Conservation (phyloP, 2,888 invertebrate species). For the Digitonthophagus gazella region DNA sequence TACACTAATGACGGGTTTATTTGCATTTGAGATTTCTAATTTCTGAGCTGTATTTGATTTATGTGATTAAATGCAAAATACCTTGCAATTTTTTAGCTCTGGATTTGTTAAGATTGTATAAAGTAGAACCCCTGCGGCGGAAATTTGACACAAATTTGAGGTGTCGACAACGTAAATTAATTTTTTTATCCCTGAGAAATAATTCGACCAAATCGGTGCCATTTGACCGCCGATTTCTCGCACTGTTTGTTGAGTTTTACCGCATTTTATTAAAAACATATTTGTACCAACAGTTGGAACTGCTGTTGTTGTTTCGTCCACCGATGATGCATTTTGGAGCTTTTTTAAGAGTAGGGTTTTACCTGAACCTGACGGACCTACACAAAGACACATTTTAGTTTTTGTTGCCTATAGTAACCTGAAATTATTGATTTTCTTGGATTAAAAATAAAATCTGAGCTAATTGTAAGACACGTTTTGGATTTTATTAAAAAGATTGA, state of each 20-base stretch:
- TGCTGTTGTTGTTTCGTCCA: slow-evolving; percentile 75
- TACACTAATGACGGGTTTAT: background rate
- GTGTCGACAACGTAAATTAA: slow-evolving; percentile 81
- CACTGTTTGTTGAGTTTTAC: slow-evolving; percentile 43
- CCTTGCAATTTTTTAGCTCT: slow-evolving; percentile 62
- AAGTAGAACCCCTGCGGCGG: slow-evolving; percentile 76
- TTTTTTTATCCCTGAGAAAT: slow-evolving; percentile 65
- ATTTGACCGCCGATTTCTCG: slow-evolving; percentile 79
- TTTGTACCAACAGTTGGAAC: slow-evolving; percentile 80
- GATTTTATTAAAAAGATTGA: no score
- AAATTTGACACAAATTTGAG: slow-evolving; percentile 82
- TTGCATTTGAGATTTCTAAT: background rate
- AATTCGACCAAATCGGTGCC: slow-evolving; percentile 79
- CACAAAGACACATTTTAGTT: slow-evolving; percentile 56
- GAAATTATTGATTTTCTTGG: slow-evolving; percentile 3
- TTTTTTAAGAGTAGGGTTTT: slow-evolving; percentile 77
- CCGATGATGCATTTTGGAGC: slow-evolving; percentile 65
- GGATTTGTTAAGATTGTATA: slow-evolving; percentile 78
- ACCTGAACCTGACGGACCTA: slow-evolving; percentile 78
- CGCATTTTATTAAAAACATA: slow-evolving; percentile 62
- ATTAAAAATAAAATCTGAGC: background rate
- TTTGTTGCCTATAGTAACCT: slow-evolving; percentile 9
- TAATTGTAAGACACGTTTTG: no score
- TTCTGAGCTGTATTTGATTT: background rate
- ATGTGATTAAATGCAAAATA: slow-evolving; percentile 41